Conservation (phyloP, 2,797 vertebrate species). For the Anguilla anguilla region DNA sequence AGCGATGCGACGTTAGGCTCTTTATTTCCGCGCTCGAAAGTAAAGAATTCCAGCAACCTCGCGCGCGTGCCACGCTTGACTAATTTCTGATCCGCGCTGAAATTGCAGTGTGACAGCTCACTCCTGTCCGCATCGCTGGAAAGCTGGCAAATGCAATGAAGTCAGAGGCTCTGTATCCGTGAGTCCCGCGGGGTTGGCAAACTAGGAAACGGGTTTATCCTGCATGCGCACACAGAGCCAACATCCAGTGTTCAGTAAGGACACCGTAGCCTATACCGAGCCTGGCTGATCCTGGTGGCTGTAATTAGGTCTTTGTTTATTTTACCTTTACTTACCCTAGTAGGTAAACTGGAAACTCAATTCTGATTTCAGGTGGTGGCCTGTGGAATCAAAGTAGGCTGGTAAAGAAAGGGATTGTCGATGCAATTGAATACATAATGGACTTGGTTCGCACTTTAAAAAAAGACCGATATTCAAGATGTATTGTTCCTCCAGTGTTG, state of each 20-base stretch:
- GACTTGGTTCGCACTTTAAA: background rate
- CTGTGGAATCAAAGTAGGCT: background rate
- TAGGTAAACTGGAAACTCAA: background rate
- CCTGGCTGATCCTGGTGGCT: background rate
- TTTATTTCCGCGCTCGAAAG: background rate
- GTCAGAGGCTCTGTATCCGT: background rate
- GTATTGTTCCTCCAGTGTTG: background rate
- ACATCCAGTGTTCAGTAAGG: background rate
- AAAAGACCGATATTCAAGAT: background rate
- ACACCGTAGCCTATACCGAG: background rate
- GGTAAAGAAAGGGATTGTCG: background rate
- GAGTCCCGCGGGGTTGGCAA: background rate
- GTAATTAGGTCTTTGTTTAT: background rate
- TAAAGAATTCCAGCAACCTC: background rate
- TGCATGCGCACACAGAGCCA: background rate
- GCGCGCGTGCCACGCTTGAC: background rate
- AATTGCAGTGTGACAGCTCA: conserved; percentile 12
- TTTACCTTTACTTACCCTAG: background rate
- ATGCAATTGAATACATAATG: background rate
- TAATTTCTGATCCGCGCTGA: background rate
- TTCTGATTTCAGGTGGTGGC: background rate
- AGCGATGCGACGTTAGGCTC: background rate
- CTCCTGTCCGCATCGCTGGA: background rate
- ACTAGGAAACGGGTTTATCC: background rate
- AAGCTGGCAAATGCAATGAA: background rate